phyloP scores from a whole-genome alignment of 2,888 invertebrate species.

The Dryocosmus kuriphilus region DNA sequence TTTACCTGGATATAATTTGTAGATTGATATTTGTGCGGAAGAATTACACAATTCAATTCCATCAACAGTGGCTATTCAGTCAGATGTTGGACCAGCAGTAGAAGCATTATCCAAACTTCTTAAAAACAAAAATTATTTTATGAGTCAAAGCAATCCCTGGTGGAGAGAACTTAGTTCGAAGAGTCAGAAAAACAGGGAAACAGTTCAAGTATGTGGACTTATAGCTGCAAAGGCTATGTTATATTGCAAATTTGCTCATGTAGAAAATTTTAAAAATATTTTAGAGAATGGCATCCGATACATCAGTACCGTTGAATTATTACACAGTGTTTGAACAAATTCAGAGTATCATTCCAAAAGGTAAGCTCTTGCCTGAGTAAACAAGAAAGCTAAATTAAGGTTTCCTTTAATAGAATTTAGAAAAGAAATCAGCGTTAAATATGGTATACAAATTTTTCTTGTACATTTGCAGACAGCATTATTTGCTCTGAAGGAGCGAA shows the following conservation, averaged over 20 bases:
- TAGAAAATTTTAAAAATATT: conserved; percentile 48
- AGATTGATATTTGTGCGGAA: conserved; percentile 93
- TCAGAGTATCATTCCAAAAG: conserved; percentile 85
- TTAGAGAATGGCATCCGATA: conserved; percentile 85
- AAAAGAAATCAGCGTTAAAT: neutral
- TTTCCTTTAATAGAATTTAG: too few relatives aligned
- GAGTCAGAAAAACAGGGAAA: conserved; percentile 85
- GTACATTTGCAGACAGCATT: conserved; percentile 84
- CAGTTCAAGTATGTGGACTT: conserved; percentile 81
- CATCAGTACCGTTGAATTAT: conserved; percentile 91
- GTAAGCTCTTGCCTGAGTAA: conserved; percentile 62
- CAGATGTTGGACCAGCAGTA: conserved; percentile 89
- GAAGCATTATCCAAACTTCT: conserved; percentile 82
- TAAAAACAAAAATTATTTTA: conserved; percentile 80
- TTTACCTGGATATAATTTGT: conserved; percentile 44
- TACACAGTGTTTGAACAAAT: conserved; percentile 94
- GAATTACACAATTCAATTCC: conserved; percentile 94
- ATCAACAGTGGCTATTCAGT: conserved; percentile 89
- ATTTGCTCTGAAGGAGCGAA: conserved; percentile 98
- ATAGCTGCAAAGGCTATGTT: neutral
- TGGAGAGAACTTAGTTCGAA: conserved; percentile 87
- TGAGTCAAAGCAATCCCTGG: conserved; percentile 82
- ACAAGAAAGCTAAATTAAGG: neutral
- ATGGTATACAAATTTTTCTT: neutral
- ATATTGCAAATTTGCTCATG: neutral